Evolutionary conservation across 2,888 invertebrate genomes (phyloP).

Genomic region (Notocelia uddmanniana): DNA sequence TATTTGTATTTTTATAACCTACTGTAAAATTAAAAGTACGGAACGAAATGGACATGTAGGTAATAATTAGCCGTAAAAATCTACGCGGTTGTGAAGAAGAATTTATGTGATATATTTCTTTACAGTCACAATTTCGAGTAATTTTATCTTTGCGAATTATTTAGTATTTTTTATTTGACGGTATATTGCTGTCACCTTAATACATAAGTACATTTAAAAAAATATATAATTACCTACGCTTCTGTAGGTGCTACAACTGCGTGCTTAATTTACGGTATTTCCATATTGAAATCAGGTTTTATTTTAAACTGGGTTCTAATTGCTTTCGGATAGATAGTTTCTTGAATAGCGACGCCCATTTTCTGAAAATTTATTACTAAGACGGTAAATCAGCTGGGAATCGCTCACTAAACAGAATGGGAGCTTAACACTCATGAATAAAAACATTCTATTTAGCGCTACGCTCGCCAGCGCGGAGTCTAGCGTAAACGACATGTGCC

Average conservation of each 20-base stretch:
- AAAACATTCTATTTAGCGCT: constrained; percentile 85
- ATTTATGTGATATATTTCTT: background rate
- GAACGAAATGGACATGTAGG: constrained; percentile 55
- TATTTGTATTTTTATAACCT: constrained; percentile 68
- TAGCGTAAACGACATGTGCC: constrained; percentile 63
- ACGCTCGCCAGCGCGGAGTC: constrained; percentile 71
- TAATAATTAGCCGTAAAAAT: constrained; percentile 13
- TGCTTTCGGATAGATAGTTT: constrained; percentile 47
- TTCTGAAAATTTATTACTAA: constrained; percentile 79
- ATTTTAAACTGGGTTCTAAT: constrained; percentile 38
- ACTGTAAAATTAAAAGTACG: constrained; percentile 59
- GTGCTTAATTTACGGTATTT: background rate
- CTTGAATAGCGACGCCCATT: constrained; percentile 49
- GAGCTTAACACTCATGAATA: constrained; percentile 83
- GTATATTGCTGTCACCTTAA: background rate
- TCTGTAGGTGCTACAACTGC: background rate
- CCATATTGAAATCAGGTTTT: constrained; percentile 6
- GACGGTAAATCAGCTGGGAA: constrained; percentile 81
- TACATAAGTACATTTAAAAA: background rate
- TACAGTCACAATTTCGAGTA: background rate
- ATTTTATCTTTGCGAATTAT: too few relatives aligned
- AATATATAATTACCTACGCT: background rate
- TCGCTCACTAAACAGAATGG: constrained; percentile 82
- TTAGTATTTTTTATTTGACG: background rate
- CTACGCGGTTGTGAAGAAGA: background rate